A percentile compares a stretch with the other conserved stretches of the same genome.
These are phyloP conservation scores for Gasterosteus nipponicus DNA, from an alignment of 2,113 vertebrate species.

Conservation along the genomic window DNA sequence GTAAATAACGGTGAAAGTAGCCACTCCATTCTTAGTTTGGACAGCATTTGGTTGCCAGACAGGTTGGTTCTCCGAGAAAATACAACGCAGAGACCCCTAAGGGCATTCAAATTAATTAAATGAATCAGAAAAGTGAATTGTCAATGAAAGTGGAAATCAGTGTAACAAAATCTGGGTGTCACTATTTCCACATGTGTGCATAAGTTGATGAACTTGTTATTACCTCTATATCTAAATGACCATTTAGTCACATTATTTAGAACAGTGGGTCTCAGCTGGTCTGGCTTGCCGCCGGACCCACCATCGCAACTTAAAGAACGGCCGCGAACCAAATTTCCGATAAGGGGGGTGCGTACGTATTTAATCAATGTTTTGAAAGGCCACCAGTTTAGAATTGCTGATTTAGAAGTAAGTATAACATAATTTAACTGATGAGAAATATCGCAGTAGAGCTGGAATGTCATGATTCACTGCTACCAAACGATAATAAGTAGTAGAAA, in stretches of 20 bases:
- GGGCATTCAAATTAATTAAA: not conserved
- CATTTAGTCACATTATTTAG: not conserved
- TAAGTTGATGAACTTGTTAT: not conserved
- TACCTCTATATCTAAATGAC: not conserved
- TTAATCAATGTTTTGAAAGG: no score
- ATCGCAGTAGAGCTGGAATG: conserved; percentile 11
- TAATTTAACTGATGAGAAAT: not conserved
- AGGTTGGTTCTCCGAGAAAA: not conserved
- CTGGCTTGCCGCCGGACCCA: no score
- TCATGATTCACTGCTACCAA: conserved; percentile 15
- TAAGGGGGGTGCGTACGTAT: no score
- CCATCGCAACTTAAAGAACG: no score
- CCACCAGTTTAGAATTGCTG: no score
- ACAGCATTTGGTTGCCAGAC: not conserved
- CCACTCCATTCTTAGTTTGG: no score
- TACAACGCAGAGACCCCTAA: not conserved
- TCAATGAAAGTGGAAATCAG: not conserved
- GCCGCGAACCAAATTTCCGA: no score
- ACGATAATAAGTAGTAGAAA: conserved; percentile 30
- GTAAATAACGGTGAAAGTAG: no score
- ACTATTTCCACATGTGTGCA: not conserved
- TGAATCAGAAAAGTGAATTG: not conserved
- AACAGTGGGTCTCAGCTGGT: no score
- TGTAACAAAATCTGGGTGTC: not conserved
- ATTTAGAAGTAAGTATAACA: not conserved